Conservation (phyloP, 2,797 vertebrate genomes). For the Onychomys leucogaster region DNA sequence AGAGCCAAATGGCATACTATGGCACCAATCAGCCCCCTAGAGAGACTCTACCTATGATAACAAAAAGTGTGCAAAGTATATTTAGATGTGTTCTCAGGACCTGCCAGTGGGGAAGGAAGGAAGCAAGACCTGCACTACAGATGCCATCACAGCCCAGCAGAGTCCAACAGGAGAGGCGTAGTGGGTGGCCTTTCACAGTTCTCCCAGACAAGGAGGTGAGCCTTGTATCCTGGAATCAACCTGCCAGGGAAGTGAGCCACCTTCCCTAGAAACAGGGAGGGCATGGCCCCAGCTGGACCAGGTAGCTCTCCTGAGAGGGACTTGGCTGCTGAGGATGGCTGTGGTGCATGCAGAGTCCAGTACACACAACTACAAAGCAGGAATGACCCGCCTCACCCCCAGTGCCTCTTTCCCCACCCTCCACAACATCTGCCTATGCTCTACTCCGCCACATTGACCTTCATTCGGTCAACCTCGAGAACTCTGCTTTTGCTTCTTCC, state of each 20-base stretch:
- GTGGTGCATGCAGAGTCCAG: neutral
- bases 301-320: neutral
- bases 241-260: neutral
- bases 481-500: neutral
- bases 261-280: neutral
- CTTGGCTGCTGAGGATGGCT: neutral
- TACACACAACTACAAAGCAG: rapidly evolving
- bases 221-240: neutral
- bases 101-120: neutral
- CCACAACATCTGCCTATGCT: rapidly evolving
- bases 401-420: neutral
- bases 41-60: neutral
- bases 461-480: neutral
- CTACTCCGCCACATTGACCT: neutral
- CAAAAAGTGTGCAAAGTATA: neutral
- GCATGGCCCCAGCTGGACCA: neutral
- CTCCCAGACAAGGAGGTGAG: neutral
- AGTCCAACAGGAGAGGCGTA: neutral
- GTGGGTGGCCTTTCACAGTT: neutral
- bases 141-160: neutral
- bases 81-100: neutral
- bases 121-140: rapidly evolving
- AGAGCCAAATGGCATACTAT: neutral
- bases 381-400: neutral
- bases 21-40: neutral